phyloP scores from a whole-genome alignment of 2,888 invertebrate species.

The Mesoligia furuncula region DNA sequence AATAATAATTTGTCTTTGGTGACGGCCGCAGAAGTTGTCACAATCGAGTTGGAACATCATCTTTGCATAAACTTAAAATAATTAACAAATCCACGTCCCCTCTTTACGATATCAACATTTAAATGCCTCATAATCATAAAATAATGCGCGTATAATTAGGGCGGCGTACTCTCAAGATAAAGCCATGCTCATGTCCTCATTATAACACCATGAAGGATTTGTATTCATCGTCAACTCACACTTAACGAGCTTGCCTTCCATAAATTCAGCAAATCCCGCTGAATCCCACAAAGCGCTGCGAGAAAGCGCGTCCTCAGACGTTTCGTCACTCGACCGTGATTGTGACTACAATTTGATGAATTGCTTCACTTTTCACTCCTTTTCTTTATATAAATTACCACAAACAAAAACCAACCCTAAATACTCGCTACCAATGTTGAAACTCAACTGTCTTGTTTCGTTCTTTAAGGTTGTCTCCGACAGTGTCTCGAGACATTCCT shows the following conservation, averaged over 20 bases:
- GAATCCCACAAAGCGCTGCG: slow-evolving; percentile 73
- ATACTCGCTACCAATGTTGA: slow-evolving; percentile 7
- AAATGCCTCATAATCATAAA: slow-evolving; percentile 40
- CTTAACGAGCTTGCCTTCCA: slow-evolving; percentile 77
- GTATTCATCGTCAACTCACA: slow-evolving; percentile 72
- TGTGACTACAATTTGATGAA: slow-evolving; percentile 85
- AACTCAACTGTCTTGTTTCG: not conserved
- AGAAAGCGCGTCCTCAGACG: slow-evolving; percentile 73
- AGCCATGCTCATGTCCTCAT: slow-evolving; percentile 47
- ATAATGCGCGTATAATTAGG: slow-evolving; percentile 47
- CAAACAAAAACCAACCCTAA: slow-evolving; percentile 44
- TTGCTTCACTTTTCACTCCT: slow-evolving; percentile 79
- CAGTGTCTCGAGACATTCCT: slow-evolving; percentile 56
- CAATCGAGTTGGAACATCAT: not conserved
- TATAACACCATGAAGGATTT: slow-evolving; percentile 67
- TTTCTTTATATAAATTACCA: slow-evolving; percentile 53
- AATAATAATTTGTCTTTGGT: not conserved
- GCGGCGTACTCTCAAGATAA: slow-evolving; percentile 41
- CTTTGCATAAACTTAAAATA: not conserved
- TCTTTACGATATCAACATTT: not conserved
- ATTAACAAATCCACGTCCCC: not conserved
- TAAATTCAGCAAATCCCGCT: slow-evolving; percentile 78
- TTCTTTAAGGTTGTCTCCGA: slow-evolving; percentile 42
- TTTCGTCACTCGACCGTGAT: slow-evolving; percentile 81
- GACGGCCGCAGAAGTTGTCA: too few species aligned